A percentile compares a stretch with the other conserved stretches of the same genome.
Evolutionary conservation across 2,797 vertebrate species (phyloP).

Genomic region (Pseudomugil tenellus): DNA sequence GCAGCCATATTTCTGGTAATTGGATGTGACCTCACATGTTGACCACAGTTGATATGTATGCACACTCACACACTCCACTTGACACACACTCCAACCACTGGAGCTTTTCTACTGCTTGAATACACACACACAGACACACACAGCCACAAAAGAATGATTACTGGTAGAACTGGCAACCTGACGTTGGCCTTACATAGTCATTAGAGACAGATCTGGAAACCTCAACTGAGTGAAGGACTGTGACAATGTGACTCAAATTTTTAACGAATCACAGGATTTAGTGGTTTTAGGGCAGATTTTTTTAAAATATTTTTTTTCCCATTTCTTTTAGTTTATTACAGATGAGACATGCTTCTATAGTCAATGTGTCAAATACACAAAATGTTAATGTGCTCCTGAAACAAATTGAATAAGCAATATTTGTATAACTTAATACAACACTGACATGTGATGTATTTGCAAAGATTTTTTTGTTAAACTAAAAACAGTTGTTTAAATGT

Average conservation of each 20-base stretch:
- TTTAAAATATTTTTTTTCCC: too few species aligned
- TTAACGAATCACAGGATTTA: constrained; percentile 18
- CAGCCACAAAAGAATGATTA: constrained; percentile 67
- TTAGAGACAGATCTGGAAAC: constrained; percentile 53
- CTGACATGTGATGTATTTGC: too few species aligned
- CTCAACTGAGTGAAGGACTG: constrained; percentile 12
- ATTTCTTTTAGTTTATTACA: neutral
- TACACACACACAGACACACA: too few species aligned
- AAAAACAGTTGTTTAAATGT: neutral
- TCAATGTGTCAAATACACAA: neutral
- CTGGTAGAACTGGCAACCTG: constrained; percentile 67
- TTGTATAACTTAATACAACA: neutral
- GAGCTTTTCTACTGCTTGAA: constrained; percentile 59
- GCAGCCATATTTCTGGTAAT: constrained; percentile 56
- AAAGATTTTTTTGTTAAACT: too few species aligned
- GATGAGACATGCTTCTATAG: neutral
- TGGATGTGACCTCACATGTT: constrained; percentile 71
- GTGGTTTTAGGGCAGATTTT: constrained; percentile 5
- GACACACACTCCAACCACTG: constrained; percentile 32
- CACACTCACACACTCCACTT: constrained; percentile 31
- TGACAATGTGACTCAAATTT: constrained; percentile 11
- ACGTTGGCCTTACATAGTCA: constrained; percentile 56
- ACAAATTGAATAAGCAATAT: neutral
- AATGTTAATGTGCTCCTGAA: neutral
- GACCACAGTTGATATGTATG: constrained; percentile 51